phyloP scores from a whole-genome alignment of 2,797 vertebrate genomes.

The Bovichtus diacanthus region DNA sequence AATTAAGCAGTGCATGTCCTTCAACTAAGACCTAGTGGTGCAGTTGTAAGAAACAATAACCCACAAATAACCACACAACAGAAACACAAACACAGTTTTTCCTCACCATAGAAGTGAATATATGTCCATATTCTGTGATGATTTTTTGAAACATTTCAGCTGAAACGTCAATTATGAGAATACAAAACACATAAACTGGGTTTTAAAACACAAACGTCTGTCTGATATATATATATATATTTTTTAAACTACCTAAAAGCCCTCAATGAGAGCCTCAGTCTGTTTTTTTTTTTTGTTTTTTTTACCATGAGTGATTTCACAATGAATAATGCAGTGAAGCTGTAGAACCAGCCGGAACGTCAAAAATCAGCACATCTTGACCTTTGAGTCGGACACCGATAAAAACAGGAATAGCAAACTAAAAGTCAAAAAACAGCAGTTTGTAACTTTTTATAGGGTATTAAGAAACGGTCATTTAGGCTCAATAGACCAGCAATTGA shows the following conservation, averaged over 20 bases:
- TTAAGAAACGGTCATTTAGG: background rate
- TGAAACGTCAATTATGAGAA: background rate
- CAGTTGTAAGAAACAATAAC: conserved; percentile 19
- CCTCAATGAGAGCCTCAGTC: background rate
- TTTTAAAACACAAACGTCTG: background rate
- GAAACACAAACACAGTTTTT: background rate
- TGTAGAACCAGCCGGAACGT: background rate
- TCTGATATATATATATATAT: background rate
- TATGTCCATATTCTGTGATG: no score
- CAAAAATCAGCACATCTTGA: conserved; percentile 4
- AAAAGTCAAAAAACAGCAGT: background rate
- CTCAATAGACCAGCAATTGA: background rate
- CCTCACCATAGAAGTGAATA: conserved; percentile 19
- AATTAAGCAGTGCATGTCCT: conserved; percentile 1
- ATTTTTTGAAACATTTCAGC: conserved; percentile 1
- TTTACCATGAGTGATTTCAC: conserved; percentile 5
- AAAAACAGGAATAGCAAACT: conserved; percentile 5
- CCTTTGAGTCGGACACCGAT: conserved; percentile 2
- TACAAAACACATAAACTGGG: background rate
- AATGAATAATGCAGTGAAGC: conserved; percentile 21
- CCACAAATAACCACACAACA: conserved; percentile 8
- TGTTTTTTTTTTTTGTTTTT: no score
- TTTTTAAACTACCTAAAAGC: conserved; percentile 11
- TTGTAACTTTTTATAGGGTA: background rate
- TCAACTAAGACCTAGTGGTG: conserved; percentile 22